Evolutionary conservation across 1,140 invertebrate genomes (phyloP), one percentile per base, ranked within the genome.

Genomic region (Pseudomyrmex sp.): DNA sequence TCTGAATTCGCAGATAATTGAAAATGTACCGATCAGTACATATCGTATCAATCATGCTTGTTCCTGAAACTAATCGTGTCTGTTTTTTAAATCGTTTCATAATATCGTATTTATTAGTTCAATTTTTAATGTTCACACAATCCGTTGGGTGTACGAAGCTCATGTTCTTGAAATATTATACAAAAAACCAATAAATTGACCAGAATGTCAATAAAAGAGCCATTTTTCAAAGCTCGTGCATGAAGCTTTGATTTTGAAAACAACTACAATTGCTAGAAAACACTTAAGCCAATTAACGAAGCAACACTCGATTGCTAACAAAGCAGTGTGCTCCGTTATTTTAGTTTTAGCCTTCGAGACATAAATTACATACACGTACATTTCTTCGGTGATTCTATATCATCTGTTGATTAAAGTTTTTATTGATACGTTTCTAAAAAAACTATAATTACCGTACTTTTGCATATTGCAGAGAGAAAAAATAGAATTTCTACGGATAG

Each of bases 1-100:
- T 75, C 56, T 58, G 82, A 82, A 84, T 80, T 84, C 58, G 59
- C 68, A 58, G 83, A 68, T 82, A 79, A 72, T 80, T 84, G 82
- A 76, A 84, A 84, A 69, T 77, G 75, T 59, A 44, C 46, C 62
- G 68, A 54, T 65, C 84, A 75, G 82, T 75, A 66, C 70, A 66
- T 80, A 69, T 83, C 48, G 50, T 85, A 85, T 85, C 84, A 80
- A 85, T 85, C 63, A 58, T 15, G 62, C 52, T 12, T 48, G 8
- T 26, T 76, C 48, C 62, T 66, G 15, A 35, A 35, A 4, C 35
- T 4, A 35, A 7, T 35, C 5, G 35, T 35, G 7, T 35, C 35
- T 52, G 50, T 52, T 10, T 13, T 52, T 13, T 13, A 13, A 52
- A 13, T 15, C 23, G 35, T 66, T 65, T 61, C 20, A 74, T 62